Percentiles rank a stretch among this genome's conserved stretches.
phyloP scores from a whole-genome alignment of 64 coral and sea anemone species.

The Stichodactyla helianthus region DNA sequence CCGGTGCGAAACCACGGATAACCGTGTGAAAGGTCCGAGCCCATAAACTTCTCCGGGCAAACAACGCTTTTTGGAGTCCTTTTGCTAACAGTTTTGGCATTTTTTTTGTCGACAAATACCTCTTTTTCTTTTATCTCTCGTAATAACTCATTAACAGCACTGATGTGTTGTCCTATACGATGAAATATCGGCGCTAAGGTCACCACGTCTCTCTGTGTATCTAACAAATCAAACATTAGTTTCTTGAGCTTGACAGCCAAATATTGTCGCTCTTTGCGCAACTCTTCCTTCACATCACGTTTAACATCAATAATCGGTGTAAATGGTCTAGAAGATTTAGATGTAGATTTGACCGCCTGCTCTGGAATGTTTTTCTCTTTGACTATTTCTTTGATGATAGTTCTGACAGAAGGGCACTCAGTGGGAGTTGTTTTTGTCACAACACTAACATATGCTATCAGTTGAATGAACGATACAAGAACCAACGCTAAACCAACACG shows the following conservation, averaged over 20 bases:
- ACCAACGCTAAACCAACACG: background rate
- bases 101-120: background rate
- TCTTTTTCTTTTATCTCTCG: background rate
- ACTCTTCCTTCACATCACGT: background rate
- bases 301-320: background rate
- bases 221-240: conserved; percentile 38
- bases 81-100: background rate
- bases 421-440: background rate
- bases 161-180: conserved; percentile 55
- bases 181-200: conserved; percentile 29
- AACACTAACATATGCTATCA: background rate
- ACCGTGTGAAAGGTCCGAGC: conserved; percentile 62
- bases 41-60: conserved; percentile 90
- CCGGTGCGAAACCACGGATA: conserved; percentile 89
- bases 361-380: background rate
- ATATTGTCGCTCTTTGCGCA: conserved; percentile 7
- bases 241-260: conserved; percentile 32
- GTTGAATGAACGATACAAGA: background rate
- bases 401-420: background rate
- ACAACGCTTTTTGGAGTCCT: conserved; percentile 58
- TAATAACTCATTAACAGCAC: background rate
- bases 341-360: background rate
- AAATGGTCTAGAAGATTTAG: background rate
- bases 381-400: background rate
- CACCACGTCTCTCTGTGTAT: conserved; percentile 42